Evolutionary conservation across 2,888 invertebrate species (phyloP).

Genomic region (Piscicola geometra): DNA sequence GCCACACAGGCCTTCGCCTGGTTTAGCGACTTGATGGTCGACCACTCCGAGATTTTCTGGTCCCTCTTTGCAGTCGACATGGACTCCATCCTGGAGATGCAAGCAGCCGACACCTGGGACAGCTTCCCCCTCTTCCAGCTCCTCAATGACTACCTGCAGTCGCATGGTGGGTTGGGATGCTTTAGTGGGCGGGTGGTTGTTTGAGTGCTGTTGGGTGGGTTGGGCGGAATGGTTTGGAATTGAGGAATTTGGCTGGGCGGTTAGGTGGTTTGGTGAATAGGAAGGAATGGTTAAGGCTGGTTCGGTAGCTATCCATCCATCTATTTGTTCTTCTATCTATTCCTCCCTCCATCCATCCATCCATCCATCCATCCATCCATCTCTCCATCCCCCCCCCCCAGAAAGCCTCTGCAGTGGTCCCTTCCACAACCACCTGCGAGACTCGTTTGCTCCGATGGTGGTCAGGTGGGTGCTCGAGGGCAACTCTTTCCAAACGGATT

Average conservation of each 20-base stretch:
- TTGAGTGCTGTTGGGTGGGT: no score
- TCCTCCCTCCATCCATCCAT: no score
- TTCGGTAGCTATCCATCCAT: no score
- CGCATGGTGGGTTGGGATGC: constrained; percentile 74
- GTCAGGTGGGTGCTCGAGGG: no score
- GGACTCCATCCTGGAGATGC: constrained; percentile 91
- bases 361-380: no score
- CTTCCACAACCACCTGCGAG: constrained; percentile 92
- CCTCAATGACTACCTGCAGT: constrained; percentile 91
- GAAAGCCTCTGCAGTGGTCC: constrained; percentile 85
- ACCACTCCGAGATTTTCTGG: constrained; percentile 99
- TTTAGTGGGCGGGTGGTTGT: no score
- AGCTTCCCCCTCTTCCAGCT: constrained; percentile 98
- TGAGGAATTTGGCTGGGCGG: no score
- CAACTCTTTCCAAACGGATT: no score
- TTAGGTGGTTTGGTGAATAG: no score
- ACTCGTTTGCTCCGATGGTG: constrained; percentile 94
- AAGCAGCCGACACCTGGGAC: constrained; percentile 97
- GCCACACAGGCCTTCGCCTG: constrained; percentile 99
- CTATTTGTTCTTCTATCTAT: no score
- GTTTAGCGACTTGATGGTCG: constrained; percentile 98
- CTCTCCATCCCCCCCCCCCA: constrained; percentile 40
- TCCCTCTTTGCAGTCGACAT: constrained; percentile 97
- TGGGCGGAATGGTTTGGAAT: no score
- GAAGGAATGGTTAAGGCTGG: no score